These are phyloP conservation scores for Thrips palmi DNA, from an alignment of 1,140 invertebrate genomes.

Conservation along the genomic window DNA sequence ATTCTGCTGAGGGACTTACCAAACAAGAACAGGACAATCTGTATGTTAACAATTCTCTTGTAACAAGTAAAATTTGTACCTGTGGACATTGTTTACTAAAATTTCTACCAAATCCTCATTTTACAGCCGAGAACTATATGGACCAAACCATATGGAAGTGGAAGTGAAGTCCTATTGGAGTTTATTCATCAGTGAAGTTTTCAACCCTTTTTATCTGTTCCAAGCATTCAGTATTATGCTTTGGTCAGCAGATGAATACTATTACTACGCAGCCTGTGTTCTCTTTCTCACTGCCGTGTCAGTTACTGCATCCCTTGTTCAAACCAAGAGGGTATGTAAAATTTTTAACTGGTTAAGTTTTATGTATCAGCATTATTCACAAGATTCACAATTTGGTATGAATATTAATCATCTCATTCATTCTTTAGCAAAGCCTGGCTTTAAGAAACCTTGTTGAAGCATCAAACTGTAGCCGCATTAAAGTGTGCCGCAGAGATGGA, in stretches of 20 bases:
- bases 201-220: conserved; percentile 85
- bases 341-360: background rate
- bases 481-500: conserved; percentile 12
- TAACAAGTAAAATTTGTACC: no score
- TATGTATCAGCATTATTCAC: background rate
- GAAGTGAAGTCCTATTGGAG: conserved; percentile 49
- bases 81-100: no score
- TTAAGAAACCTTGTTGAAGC: conserved; percentile 13
- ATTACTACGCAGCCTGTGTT: conserved; percentile 54
- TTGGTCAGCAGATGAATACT: conserved; percentile 60
- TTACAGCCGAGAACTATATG: conserved; percentile 50
- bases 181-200: conserved; percentile 51
- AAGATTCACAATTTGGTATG: background rate
- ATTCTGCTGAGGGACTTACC: no score
- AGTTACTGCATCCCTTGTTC: conserved; percentile 33
- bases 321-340: conserved; percentile 33
- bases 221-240: conserved; percentile 62
- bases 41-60: no score
- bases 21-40: no score
- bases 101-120: no score
- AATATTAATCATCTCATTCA: background rate
- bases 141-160: conserved; percentile 51
- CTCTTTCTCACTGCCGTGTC: conserved; percentile 37
- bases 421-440: conserved; percentile 13
- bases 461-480: conserved; percentile 9